These are phyloP conservation scores for Polyommatus iphigenia DNA, from an alignment of 2,888 invertebrate genomes.

Conservation along the genomic window DNA sequence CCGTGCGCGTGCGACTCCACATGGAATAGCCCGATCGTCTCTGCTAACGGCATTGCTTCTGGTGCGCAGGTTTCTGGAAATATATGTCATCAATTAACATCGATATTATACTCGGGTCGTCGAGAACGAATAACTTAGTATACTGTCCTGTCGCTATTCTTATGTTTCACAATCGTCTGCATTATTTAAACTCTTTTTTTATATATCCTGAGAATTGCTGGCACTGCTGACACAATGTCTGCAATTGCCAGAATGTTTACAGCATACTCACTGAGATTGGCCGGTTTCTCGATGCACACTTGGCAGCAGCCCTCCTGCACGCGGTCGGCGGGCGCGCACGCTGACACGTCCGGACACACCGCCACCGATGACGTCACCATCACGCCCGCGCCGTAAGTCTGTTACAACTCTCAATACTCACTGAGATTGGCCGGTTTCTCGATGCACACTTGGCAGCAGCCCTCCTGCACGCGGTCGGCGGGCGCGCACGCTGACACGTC, in stretches of 20 bases:
- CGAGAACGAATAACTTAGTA: no score
- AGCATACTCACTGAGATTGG: conserved; percentile 65
- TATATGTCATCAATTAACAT: background rate
- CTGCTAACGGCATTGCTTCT: conserved; percentile 71
- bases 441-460: conserved; percentile 86
- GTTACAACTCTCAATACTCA: no score
- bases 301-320: conserved; percentile 85
- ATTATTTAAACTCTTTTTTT: no score
- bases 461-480: conserved; percentile 78
- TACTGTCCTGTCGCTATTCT: no score
- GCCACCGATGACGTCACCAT: conserved; percentile 74
- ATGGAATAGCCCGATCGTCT: conserved; percentile 81
- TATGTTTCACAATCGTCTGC: no score
- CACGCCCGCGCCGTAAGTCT: conserved; percentile 69
- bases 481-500: conserved; percentile 81
- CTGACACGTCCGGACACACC: conserved; percentile 82
- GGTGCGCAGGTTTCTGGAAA: background rate
- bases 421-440: conserved; percentile 66
- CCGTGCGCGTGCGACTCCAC: conserved; percentile 74
- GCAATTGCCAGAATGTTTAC: background rate
- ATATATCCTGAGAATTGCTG: no score
- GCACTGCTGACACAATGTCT: no score
- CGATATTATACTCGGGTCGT: no score
- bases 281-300: conserved; percentile 79
- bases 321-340: conserved; percentile 79